Conservation (phyloP, 2,797 vertebrate species). For the Macropodus opercularis region DNA sequence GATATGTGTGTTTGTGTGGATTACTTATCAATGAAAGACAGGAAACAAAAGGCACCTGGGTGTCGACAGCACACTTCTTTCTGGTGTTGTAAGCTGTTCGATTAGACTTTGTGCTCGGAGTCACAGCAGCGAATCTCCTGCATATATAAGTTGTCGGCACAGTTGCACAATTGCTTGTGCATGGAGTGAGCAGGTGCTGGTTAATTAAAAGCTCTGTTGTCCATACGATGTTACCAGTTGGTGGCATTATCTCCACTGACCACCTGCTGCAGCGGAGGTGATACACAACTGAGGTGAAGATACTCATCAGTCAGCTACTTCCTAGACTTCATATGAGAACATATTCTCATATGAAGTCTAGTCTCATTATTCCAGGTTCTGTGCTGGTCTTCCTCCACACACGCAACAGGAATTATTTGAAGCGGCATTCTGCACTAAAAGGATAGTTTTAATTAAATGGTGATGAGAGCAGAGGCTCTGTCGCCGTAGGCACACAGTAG, state of each 20-base stretch:
- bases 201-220: constrained; percentile 55
- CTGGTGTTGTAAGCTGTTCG: constrained; percentile 4
- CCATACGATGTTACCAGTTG: constrained; percentile 38
- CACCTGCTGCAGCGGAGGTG: constrained; percentile 58
- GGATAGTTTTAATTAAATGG: constrained; percentile 28
- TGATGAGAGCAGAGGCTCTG: constrained; percentile 22
- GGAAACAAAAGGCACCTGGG: constrained; percentile 25
- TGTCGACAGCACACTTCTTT: constrained; percentile 24
- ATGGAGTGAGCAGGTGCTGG: constrained; percentile 51
- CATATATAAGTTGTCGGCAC: no score
- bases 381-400: constrained; percentile 8
- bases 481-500: constrained; percentile 9
- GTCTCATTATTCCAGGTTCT: not conserved
- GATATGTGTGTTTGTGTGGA: constrained; percentile 11
- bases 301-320: constrained; percentile 12
- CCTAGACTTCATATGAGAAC: constrained; percentile 13
- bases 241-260: constrained; percentile 63
- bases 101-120: not conserved
- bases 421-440: constrained; percentile 29
- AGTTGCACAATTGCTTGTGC: no score
- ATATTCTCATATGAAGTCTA: not conserved
- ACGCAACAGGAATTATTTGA: constrained; percentile 22
- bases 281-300: constrained; percentile 35
- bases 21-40: constrained; percentile 34
- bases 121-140: not conserved